Conservation (phyloP, 2,113 vertebrate species). For the Osmerus eperlanus region DNA sequence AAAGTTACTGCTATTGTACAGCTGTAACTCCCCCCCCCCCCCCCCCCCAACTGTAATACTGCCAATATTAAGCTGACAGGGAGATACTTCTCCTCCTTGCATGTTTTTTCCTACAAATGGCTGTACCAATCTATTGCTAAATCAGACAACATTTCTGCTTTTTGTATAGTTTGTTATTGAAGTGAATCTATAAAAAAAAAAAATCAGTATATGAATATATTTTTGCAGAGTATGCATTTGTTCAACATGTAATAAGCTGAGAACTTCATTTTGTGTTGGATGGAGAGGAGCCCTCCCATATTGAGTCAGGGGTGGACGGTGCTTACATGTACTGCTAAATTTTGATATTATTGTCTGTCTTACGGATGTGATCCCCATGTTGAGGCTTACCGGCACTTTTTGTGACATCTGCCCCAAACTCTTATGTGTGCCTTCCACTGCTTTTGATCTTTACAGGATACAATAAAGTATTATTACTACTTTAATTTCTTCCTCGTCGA, state of each 20-base stretch:
- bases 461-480: slow-evolving; percentile 71
- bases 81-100: slow-evolving; percentile 12
- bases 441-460: slow-evolving; percentile 83
- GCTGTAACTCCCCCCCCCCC: slow-evolving; percentile 10
- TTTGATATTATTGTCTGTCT: neutral
- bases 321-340: neutral
- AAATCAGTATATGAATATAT: slow-evolving; percentile 62
- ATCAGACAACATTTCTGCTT: slow-evolving; percentile 43
- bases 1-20: neutral
- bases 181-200: slow-evolving; percentile 40
- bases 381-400: slow-evolving; percentile 4
- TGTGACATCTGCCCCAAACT: slow-evolving; percentile 3
- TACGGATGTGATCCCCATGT: neutral
- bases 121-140: slow-evolving; percentile 26
- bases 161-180: slow-evolving; percentile 54
- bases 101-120: slow-evolving; percentile 33
- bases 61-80: slow-evolving; percentile 23
- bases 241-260: slow-evolving; percentile 41
- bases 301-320: neutral
- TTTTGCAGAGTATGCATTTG: slow-evolving; percentile 58
- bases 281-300: neutral
- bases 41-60: slow-evolving; percentile 31
- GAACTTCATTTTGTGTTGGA: slow-evolving; percentile 12
- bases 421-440: slow-evolving; percentile 70
- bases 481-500: neutral